A percentile compares a stretch with the other conserved stretches of the same genome.
phyloP scores from a whole-genome alignment of 2,888 invertebrate species.

The Danaus chrysippus region DNA sequence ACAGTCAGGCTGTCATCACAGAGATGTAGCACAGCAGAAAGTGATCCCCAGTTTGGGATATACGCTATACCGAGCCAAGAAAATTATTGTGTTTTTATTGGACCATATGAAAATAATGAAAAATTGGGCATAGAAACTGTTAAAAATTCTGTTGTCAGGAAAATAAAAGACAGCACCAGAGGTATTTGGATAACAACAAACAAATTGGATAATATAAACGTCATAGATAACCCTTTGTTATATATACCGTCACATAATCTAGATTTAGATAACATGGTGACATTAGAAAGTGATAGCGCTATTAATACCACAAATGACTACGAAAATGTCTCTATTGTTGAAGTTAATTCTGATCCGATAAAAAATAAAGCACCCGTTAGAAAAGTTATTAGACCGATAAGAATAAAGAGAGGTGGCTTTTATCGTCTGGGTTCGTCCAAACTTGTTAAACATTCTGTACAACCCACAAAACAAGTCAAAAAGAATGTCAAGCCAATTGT shows the following conservation, averaged over 20 bases:
- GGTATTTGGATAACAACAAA: slow-evolving; percentile 67
- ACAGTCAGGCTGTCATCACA: slow-evolving; percentile 70
- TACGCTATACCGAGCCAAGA: slow-evolving; percentile 61
- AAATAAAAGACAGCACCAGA: slow-evolving; percentile 46
- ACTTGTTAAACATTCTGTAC: too few species aligned
- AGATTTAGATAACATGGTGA: slow-evolving; percentile 19
- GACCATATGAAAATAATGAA: slow-evolving; percentile 65
- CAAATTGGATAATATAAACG: slow-evolving; percentile 59
- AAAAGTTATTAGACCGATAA: too few species aligned
- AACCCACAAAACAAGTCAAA: too few species aligned
- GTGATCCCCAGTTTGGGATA: slow-evolving; percentile 61
- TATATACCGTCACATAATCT: slow-evolving; percentile 45
- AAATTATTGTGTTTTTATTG: slow-evolving; percentile 61
- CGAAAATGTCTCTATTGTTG: too few species aligned
- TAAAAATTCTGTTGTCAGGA: slow-evolving; percentile 40
- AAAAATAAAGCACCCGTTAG: too few species aligned
- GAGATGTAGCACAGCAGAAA: slow-evolving; percentile 43
- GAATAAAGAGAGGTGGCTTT: too few species aligned
- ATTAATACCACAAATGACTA: neutral
- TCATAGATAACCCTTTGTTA: slow-evolving; percentile 62
- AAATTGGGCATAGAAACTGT: slow-evolving; percentile 63
- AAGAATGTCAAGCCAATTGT: too few species aligned
- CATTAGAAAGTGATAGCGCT: slow-evolving; percentile 14
- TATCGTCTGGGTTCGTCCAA: too few species aligned
- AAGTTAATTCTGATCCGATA: too few species aligned